Conservation (phyloP, 1,140 invertebrate species). For the Cyrtorhinus lividipennis region DNA sequence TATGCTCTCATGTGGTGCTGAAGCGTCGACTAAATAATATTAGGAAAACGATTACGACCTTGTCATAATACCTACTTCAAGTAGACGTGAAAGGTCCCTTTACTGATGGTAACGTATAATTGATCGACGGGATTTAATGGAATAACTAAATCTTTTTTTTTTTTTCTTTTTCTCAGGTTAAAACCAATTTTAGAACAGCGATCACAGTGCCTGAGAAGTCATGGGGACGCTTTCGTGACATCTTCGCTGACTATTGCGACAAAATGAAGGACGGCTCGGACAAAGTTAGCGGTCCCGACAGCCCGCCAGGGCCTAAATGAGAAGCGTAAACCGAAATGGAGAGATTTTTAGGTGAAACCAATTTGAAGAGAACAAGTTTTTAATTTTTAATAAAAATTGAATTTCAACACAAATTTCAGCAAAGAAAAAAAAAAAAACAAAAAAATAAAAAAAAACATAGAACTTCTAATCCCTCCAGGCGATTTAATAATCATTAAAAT, state of each 20-base stretch:
- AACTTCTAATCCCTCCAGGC: slow-evolving; percentile 4
- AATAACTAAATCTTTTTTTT: too few relatives aligned
- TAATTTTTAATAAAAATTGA: not conserved
- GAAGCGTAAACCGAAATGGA: slow-evolving; percentile 7
- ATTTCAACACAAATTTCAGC: not conserved
- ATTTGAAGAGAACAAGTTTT: slow-evolving; percentile 11
- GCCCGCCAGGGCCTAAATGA: slow-evolving; percentile 19
- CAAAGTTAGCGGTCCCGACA: slow-evolving; percentile 21
- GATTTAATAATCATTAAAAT: not conserved
- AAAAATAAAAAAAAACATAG: not conserved
- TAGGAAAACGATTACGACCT: too few relatives aligned
- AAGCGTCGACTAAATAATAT: too few relatives aligned
- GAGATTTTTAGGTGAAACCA: slow-evolving; percentile 9
- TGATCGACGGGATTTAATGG: too few relatives aligned
- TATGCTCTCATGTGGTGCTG: too few relatives aligned
- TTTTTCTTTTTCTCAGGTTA: slow-evolving; percentile 50
- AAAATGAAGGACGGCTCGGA: slow-evolving; percentile 58
- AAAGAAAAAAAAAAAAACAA: too few relatives aligned
- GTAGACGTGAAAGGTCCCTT: too few relatives aligned
- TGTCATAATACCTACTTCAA: too few relatives aligned
- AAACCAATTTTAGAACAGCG: slow-evolving; percentile 92
- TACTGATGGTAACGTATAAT: too few relatives aligned
- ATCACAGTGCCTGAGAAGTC: slow-evolving; percentile 97
- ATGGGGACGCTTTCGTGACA: slow-evolving; percentile 90
- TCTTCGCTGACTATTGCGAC: slow-evolving; percentile 88